Base-by-base conservation (phyloP, 2,888 invertebrate genomes). In the Napeogenes inachia region DNA sequence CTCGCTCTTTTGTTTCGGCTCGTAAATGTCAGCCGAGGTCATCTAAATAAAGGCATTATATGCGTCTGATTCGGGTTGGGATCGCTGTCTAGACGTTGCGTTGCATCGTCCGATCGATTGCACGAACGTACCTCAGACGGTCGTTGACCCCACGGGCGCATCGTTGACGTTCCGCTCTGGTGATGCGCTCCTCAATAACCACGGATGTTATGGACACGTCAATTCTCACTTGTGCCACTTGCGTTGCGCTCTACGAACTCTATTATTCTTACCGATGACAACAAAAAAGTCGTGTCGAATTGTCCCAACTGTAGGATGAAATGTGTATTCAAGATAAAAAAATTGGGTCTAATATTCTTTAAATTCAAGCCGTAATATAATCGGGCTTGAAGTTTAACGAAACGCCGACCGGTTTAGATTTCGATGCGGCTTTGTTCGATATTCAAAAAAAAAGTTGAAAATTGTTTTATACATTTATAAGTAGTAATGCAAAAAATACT, bases 31-130 rank as follows among this genome's bases (percentile, higher is more conserved):
- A 87, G 79, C 73, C 74, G 86, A 90, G 89, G 89, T 89, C 89
- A 85, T 89, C 89, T 89, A 89, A 89, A 89, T 89, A 87, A 84
- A 88, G 84, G 82, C 80, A 79, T 72, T 82, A 78, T 79, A 83
- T 83, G 85, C 83, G 80, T 82, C 79, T 78, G 79, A 82, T 85
- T 88, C 76, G 87, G 85, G 81, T 78, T 76, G 80, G 81, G 85
- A 82, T 85, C 84, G 81, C 78, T 80, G 89, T 88, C 89, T 89
- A 89, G 89, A 89, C 89, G 84, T 81, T 84, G 82, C 76, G 84
- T 85, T 87, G 88, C 87, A 86, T 85, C 84, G 89, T 83, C 84
- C 87, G 84, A 90, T 90, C 89, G 89, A 90, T 90, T 85, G 87
- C 83, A 85, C 85, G 87, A 82, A 81, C 82, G 76, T 81, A 82